Base-by-base conservation (phyloP, 2,888 invertebrate species). In the Zygogramma bicolorata region DNA sequence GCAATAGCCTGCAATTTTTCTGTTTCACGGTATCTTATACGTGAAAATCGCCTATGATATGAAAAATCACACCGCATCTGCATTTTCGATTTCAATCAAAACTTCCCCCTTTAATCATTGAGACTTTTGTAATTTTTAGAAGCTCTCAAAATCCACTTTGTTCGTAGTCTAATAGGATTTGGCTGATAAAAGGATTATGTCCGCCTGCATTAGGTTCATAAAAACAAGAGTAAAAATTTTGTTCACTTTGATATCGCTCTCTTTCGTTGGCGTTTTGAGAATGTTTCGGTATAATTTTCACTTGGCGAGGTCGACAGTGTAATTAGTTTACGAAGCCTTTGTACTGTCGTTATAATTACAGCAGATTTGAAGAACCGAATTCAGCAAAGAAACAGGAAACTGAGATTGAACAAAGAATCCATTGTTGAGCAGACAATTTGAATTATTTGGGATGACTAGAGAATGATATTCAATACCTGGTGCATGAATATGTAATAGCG, bases 141-240 rank as follows among this genome's bases (percentile, higher is more conserved):
- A 80, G 81, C 81, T 81, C 80, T 81, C 79, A 80, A 82, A 82
- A 82, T 82, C 80, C 80, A 81, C 81, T 82, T 81, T 81, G 80
- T 80, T 75, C 77, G 74, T 68, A 74, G 78, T 73, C 74, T 81
- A 80, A 81, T 81, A 78, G 81, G 77, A 81, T 81, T 80, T 77
- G 75, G 62, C 74, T 76, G 79, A 79, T 81, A 79, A 81, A 81
- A 79, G 79, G 81, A 81, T 81, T 81, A 79, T 75, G 74, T 75
- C 73, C 71, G 75, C 75, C 73, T 76, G 75, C 77, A 74, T 77
- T 75, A 78, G 76, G 68, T 75, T 76, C 72, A 73, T 76, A 76
- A 79, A 78, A 77, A 78, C 73, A 77, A 74, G n/a, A 76, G 74
- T 70, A 73, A 73, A 68, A 73, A 77, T 72, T 75, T 69, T 71